These are phyloP conservation scores for Ostrea denselamellosa DNA, from an alignment of 1,140 invertebrate species.

Conservation along the genomic window DNA sequence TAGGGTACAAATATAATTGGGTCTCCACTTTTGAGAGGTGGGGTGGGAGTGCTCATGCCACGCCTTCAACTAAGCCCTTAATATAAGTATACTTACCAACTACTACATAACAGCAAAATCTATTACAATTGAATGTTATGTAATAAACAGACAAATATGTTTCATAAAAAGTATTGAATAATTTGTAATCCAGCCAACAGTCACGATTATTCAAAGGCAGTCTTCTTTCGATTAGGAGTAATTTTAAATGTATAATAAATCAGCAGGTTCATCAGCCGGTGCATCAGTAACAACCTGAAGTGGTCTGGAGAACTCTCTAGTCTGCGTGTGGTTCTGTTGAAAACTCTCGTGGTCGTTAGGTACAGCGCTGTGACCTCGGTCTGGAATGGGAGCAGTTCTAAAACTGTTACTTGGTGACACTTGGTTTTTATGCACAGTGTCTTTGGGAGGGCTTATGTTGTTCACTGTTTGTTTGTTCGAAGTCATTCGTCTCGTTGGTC, in stretches of 20 bases:
- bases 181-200: no score
- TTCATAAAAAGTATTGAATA: no score
- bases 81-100: no score
- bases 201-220: no score
- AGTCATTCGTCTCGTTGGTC: neutral
- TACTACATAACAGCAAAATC: no score
- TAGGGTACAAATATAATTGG: no score
- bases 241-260: constrained; percentile 15
- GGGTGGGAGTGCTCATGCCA: no score
- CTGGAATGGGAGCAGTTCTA: neutral
- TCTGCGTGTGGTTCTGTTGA: neutral
- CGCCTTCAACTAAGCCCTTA: no score
- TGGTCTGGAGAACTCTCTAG: neutral
- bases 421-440: constrained; percentile 21
- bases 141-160: no score
- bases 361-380: neutral
- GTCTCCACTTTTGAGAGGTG: no score
- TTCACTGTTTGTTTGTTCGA: neutral
- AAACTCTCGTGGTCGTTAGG: neutral
- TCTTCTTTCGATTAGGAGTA: no score
- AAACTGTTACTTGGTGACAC: constrained; percentile 3
- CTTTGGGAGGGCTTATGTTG: neutral
- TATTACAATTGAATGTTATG: no score
- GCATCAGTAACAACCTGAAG: constrained; percentile 17
- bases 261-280: neutral